Evolutionary conservation across 1,140 invertebrate species (phyloP).

Genomic region (Drosophila seguyi): DNA sequence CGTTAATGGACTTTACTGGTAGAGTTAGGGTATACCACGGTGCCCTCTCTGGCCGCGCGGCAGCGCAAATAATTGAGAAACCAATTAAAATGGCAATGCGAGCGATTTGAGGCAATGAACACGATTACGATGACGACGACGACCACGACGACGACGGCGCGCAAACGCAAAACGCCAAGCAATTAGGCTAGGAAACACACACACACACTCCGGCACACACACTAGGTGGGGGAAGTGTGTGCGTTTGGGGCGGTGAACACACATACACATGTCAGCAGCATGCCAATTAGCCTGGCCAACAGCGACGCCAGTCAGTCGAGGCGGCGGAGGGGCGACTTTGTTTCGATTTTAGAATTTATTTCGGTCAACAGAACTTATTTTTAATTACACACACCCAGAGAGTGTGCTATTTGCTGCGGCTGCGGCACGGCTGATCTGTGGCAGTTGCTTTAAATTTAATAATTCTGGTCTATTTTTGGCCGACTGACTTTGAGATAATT

Average conservation of each 20-base stretch:
- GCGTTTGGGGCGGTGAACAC: constrained; percentile 5
- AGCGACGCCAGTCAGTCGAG: background rate
- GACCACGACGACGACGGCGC: constrained; percentile 44
- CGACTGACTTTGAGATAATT: constrained; percentile 47
- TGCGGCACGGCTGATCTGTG: constrained; percentile 10
- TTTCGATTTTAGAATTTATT: constrained; percentile 73
- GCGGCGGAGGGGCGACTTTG: constrained; percentile 50
- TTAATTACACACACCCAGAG: constrained; percentile 43
- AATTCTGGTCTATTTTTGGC: constrained; percentile 43
- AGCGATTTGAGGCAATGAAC: constrained; percentile 52
- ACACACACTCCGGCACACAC: constrained; percentile 21
- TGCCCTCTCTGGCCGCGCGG: constrained; percentile 2
- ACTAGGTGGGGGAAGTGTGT: background rate
- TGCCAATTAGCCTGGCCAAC: constrained; percentile 64
- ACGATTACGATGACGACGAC: constrained; percentile 50
- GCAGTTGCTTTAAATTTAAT: constrained; percentile 66
- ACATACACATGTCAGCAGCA: constrained; percentile 43
- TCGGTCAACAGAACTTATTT: constrained; percentile 75
- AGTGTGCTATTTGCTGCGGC: constrained; percentile 11
- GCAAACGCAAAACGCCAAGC: constrained; percentile 70
- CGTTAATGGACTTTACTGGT: background rate
- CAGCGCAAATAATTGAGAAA: constrained; percentile 54
- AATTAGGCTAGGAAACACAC: constrained; percentile 60
- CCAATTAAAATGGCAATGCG: constrained; percentile 61
- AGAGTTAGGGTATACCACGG: constrained; percentile 18